Evolutionary conservation across 2,797 vertebrate genomes (phyloP).

Genomic region (Gambelia wislizenii): DNA sequence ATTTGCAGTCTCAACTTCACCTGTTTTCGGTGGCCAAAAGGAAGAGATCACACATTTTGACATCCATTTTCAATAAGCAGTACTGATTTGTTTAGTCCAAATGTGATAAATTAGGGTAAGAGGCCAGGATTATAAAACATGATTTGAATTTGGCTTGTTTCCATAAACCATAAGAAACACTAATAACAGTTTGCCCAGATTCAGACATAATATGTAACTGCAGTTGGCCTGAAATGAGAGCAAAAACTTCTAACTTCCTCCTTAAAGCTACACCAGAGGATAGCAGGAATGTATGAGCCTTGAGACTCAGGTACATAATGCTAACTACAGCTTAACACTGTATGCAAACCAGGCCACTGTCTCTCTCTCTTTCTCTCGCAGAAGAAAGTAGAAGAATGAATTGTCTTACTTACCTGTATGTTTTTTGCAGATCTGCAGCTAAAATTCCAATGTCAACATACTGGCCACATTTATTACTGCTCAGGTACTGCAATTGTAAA

Average conservation of each 20-base stretch:
- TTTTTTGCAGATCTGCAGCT: constrained; percentile 88
- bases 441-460: constrained; percentile 88
- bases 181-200: background rate
- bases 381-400: background rate
- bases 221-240: background rate
- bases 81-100: background rate
- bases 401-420: constrained; percentile 84
- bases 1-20: background rate
- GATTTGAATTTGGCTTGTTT: background rate
- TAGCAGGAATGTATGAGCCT: background rate
- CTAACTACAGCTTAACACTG: background rate
- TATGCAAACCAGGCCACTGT: background rate
- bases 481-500: constrained; percentile 84
- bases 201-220: background rate
- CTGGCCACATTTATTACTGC: constrained; percentile 79
- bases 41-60: background rate
- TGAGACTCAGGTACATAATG: background rate
- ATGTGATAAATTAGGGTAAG: background rate
- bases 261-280: background rate
- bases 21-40: background rate
- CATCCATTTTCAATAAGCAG: background rate
- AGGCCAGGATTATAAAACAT: background rate
- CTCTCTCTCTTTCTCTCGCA: background rate
- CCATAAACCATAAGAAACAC: background rate
- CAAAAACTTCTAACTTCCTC: background rate